Evolutionary conservation across 1,140 invertebrate genomes (phyloP), one percentile per base, ranked within the genome.

Genomic region (Aphaenogaster floridana): DNA sequence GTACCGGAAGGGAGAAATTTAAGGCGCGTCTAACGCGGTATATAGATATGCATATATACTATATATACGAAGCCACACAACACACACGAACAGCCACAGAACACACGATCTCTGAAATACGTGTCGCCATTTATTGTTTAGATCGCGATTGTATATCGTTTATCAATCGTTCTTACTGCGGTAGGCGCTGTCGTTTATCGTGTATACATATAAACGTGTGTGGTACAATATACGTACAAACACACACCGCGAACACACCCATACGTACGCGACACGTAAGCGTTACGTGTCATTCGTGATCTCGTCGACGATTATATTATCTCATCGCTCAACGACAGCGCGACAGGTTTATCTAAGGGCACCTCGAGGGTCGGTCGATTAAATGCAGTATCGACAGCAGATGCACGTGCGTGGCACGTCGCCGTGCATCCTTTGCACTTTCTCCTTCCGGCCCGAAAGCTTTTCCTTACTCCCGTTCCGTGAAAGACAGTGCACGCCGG

Each of bases 111-210:
- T 84, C 78, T 89, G 61, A 90, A 86, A 90, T 90, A 90, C 89
- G 85, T 87, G 88, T 90, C 89, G 88, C 88, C 88, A 90, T 87
- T 90, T 89, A 90, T 90, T 87, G 88, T 90, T 90, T 90, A 89
- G 77, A 89, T 78, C 84, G 89, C 89, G 89, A 90, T 89, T 90
- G 78, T 90, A 87, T 90, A 77, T 89, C 77, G 78, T 84, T 90
- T 81, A 86, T 89, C 84, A 74, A 79, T 90, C 88, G 66, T 87
- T 87, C 85, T 90, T 90, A 89, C 68, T 59, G 88, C 88, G 89
- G 77, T 89, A 89, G 71, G 72, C 88, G 84, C 89, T 89, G 88
- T 90, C 84, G 89, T 89, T 87, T 86, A 89, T 83, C 54, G 69
- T 92, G 91, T 92, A 76, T 89, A 90, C 63, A 78, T 59, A 83